A percentile compares a stretch with the other conserved stretches of the same genome.
Evolutionary conservation across 2,888 invertebrate species (phyloP).

Genomic region (Dynastes grantii): DNA sequence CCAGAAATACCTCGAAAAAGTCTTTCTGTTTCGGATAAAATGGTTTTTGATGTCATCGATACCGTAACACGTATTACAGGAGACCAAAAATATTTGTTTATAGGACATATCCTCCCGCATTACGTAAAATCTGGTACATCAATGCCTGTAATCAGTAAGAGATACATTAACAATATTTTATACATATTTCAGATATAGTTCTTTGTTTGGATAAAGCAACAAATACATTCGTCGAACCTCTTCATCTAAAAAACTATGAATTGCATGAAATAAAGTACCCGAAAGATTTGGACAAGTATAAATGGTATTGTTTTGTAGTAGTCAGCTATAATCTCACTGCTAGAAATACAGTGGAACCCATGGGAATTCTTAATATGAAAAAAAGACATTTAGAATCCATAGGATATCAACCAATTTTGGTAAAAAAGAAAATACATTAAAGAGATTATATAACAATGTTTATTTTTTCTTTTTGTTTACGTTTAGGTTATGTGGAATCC

Average conservation of each 20-base stretch:
- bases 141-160: background rate
- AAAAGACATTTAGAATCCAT: constrained; percentile 76
- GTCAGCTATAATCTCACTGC: constrained; percentile 78
- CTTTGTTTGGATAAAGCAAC: constrained; percentile 70
- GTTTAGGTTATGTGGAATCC: constrained; percentile 61
- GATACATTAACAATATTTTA: constrained; percentile 47
- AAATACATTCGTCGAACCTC: constrained; percentile 71
- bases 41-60: constrained; percentile 75
- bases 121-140: constrained; percentile 75
- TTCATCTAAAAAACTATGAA: constrained; percentile 71
- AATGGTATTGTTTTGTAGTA: constrained; percentile 75
- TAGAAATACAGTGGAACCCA: constrained; percentile 70
- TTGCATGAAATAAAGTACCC: constrained; percentile 71
- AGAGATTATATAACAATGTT: constrained; percentile 13
- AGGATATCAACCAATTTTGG: constrained; percentile 75
- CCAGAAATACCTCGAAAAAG: constrained; percentile 66
- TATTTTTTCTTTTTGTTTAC: constrained; percentile 51
- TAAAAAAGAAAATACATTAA: constrained; percentile 64
- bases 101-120: constrained; percentile 80
- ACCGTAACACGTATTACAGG: constrained; percentile 71
- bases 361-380: constrained; percentile 77
- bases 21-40: constrained; percentile 74
- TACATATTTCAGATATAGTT: constrained; percentile 63
- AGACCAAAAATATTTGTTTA: constrained; percentile 70
- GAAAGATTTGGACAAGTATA: constrained; percentile 58